phyloP scores from a whole-genome alignment of 2,113 vertebrate genomes.

The Rhinolophus ferrumequinum region DNA sequence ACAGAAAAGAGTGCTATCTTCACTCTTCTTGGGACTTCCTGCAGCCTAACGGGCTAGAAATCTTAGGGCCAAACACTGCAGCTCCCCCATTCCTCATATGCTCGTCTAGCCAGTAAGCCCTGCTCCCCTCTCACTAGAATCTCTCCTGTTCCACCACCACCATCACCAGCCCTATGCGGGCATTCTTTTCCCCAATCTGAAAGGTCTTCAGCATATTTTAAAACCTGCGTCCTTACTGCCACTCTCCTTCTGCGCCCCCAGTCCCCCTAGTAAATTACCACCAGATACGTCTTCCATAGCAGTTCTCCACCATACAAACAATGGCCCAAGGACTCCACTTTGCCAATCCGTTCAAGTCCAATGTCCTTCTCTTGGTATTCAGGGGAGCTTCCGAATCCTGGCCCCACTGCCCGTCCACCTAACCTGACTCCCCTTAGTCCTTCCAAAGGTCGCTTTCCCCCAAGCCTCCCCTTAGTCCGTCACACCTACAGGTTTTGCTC shows the following conservation, averaged over 20 bases:
- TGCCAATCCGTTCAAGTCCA: background rate
- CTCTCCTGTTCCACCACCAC: background rate
- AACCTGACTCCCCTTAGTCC: fast-evolving
- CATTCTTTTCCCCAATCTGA: background rate
- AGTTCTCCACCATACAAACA: background rate
- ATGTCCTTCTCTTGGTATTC: background rate
- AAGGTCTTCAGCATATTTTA: background rate
- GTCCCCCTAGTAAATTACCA: background rate
- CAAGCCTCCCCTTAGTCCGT: background rate
- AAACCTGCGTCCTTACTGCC: background rate
- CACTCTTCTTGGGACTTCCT: background rate
- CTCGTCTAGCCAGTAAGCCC: background rate
- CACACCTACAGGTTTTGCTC: background rate
- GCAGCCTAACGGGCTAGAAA: background rate
- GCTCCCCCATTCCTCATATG: background rate
- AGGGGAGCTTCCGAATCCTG: background rate
- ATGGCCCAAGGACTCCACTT: background rate
- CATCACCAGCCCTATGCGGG: background rate
- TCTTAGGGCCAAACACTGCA: background rate
- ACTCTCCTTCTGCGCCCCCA: too few species aligned
- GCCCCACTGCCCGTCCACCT: too few species aligned
- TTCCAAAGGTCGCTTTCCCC: background rate
- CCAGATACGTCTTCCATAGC: fast-evolving
- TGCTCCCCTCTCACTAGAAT: background rate
- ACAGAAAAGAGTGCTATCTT: background rate